These are phyloP conservation scores for Lipophrys pholis DNA, from an alignment of 2,113 vertebrate genomes.

Conservation along the genomic window DNA sequence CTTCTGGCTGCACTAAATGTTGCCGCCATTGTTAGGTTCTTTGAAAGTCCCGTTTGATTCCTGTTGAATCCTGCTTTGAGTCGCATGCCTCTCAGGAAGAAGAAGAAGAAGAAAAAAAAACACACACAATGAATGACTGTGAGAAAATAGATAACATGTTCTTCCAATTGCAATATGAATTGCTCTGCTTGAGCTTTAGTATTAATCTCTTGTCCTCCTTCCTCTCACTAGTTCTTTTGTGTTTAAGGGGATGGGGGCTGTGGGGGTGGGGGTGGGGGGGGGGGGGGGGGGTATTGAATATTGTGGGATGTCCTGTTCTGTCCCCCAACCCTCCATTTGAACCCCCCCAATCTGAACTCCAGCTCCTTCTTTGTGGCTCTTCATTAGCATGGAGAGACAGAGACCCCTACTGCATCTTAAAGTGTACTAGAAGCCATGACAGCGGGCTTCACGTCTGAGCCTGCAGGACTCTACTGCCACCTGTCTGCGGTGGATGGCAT, in stretches of 20 bases:
- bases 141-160: constrained; percentile 75
- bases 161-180: constrained; percentile 78
- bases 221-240: constrained; percentile 63
- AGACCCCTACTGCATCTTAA: constrained; percentile 74
- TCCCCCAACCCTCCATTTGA: constrained; percentile 77
- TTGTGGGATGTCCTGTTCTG: constrained; percentile 82
- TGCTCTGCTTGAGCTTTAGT: constrained; percentile 71
- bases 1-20: constrained; percentile 30
- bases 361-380: constrained; percentile 32
- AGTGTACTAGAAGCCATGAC: not conserved
- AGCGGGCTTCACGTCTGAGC: not conserved
- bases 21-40: constrained; percentile 50
- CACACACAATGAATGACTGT: constrained; percentile 58
- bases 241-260: constrained; percentile 34
- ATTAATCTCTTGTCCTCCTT: constrained; percentile 78
- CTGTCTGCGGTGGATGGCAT: constrained; percentile 42
- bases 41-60: constrained; percentile 62
- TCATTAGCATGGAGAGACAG: constrained; percentile 72
- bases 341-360: constrained; percentile 43
- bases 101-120: constrained; percentile 1
- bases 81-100: constrained; percentile 38
- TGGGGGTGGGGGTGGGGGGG: constrained; percentile 19
- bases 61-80: constrained; percentile 57
- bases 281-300: constrained; percentile 61
- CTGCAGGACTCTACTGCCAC: constrained; percentile 65